These are phyloP conservation scores for Chaetura pelagica DNA, from an alignment of 2,113 vertebrate species.

Conservation along the genomic window DNA sequence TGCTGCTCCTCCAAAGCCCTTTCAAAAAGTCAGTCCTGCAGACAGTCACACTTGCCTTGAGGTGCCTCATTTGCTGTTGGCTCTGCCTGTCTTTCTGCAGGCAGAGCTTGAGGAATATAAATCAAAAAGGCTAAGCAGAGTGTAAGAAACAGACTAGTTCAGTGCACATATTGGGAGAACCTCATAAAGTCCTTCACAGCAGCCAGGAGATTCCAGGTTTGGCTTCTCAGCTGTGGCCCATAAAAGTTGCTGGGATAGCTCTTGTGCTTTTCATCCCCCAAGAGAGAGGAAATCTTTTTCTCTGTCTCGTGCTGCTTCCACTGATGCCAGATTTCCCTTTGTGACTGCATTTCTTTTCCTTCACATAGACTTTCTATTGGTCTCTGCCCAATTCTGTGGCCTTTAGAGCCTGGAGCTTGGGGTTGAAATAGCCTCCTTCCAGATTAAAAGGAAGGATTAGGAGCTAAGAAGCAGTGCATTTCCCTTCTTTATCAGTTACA, in stretches of 20 bases:
- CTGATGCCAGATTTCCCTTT: background rate
- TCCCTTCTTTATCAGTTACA: background rate
- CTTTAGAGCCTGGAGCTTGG: background rate
- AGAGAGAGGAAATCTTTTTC: background rate
- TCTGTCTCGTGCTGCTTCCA: background rate
- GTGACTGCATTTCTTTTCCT: background rate
- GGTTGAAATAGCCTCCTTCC: background rate
- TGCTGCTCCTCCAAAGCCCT: background rate
- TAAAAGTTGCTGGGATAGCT: background rate
- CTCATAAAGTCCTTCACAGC: background rate
- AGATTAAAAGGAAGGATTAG: background rate
- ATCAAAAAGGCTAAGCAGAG: background rate
- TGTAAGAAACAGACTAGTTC: background rate
- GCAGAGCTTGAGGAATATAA: background rate
- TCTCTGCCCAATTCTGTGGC: background rate
- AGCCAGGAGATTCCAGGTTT: conserved; percentile 9
- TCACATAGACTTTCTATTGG: background rate
- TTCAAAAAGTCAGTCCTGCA: background rate
- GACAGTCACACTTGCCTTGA: rapidly evolving
- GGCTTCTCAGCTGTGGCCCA: background rate
- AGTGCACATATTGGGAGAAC: rapidly evolving
- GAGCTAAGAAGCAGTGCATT: background rate
- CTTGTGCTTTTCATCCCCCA: background rate
- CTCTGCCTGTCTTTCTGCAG: background rate
- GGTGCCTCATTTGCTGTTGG: background rate